Conservation (phyloP, 1,140 invertebrate genomes). For the Coelopa frigida region DNA sequence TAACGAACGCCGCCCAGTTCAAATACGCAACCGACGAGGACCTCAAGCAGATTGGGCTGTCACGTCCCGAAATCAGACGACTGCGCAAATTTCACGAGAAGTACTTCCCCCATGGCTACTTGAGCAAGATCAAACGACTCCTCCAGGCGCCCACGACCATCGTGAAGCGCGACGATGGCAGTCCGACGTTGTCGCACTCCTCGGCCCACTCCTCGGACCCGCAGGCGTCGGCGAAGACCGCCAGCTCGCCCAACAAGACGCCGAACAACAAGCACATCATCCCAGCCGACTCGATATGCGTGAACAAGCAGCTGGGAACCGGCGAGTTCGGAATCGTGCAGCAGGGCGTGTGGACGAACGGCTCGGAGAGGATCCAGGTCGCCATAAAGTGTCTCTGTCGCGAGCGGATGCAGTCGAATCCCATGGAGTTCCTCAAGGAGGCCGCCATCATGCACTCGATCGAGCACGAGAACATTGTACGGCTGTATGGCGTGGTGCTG, state of each 20-base stretch:
- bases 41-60: constrained; percentile 84
- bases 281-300: constrained; percentile 82
- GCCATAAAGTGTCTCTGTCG: constrained; percentile 94
- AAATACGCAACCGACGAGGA: constrained; percentile 95
- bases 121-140: constrained; percentile 82
- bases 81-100: constrained; percentile 90
- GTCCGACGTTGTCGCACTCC: constrained; percentile 45
- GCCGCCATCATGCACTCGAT: constrained; percentile 97
- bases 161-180: constrained; percentile 52
- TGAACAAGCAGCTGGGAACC: constrained; percentile 90
- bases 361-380: constrained; percentile 88
- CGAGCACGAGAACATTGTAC: constrained; percentile 92
- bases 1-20: constrained; percentile 86
- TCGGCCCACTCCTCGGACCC: constrained; percentile 18
- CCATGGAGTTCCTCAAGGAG: constrained; percentile 95
- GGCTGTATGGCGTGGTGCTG: constrained; percentile 93
- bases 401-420: constrained; percentile 91
- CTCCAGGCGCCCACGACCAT: constrained; percentile 49
- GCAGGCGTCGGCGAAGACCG: constrained; percentile 17
- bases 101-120: constrained; percentile 85
- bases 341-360: constrained; percentile 96
- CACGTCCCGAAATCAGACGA: constrained; percentile 88
- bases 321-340: constrained; percentile 98
- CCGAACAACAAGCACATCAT: constrained; percentile 90
- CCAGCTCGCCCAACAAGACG: constrained; percentile 48